Base-by-base conservation (phyloP, 2,113 vertebrate species). In the Lagopus muta region DNA sequence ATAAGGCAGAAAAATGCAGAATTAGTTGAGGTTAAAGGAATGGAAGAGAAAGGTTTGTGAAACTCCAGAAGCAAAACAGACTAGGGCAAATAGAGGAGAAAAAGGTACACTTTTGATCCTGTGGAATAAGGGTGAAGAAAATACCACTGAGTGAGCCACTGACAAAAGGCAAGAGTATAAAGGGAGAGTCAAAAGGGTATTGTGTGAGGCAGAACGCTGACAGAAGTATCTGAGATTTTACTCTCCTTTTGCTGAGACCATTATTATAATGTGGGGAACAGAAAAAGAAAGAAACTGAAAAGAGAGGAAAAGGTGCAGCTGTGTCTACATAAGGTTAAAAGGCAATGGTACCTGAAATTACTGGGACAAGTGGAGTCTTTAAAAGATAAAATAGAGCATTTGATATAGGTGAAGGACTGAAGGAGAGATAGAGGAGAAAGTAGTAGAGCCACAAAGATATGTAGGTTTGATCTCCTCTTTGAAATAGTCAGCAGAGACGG, bases 171-270 rank as follows among this genome's bases (percentile, higher is more conserved):
- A 82, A 47, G 38, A 47, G 28, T 16, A 38, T 55, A 64, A 84
- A 75, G 11, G 20, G 67, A 88, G 70, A 90, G 86, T 83, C 79
- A 86, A 88, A 91, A 86, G 55, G 50, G 86, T 38, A 62, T 55
- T 61, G 36, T 90, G 19, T 80, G 72, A 92, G 80, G 82, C 50
- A 81, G 60, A 95, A 80, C 65, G 92, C 40, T 42, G 88, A 82
- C 42, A 77, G 73, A 80, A 86, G 40, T 36, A 80, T 61, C 72
- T 70, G 69, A 90, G 50, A 47, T 94, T 90, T 93, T 47, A 66
- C 69, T 93, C 65, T 77, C 50, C 50, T 80, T 86, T 73, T 88
- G 82, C 83, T 72, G 32, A 88, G 47, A 83, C 76, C 30, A 19
- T 80, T 88, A 58, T 80, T 74, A 73, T 36, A 77, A 88, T 25